Evolutionary conservation across 2,888 invertebrate species (phyloP), one percentile per base, ranked within the genome.

Genomic region (Trichogramma dendrolimi): DNA sequence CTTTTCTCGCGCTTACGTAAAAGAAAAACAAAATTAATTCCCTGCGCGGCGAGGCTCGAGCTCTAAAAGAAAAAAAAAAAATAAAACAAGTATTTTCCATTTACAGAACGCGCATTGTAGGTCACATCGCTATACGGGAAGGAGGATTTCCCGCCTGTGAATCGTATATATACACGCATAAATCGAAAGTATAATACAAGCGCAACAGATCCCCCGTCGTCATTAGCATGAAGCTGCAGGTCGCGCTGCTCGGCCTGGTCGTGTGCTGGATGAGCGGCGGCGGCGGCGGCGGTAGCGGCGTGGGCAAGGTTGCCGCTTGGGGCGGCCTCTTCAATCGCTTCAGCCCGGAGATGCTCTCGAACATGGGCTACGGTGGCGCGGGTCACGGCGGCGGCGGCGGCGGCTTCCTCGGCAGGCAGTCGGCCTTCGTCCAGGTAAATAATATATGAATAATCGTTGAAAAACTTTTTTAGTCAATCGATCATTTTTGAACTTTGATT

Each of bases 261-360:
- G 71, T 70, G 44, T 60, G 73, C 40, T 63, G 7, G n/a, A 5
- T 14, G 11, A 47, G 47, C 40, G 67, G 69, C 62, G 71, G 71
- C 66, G 73, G 72, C 66, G 67, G 47, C 40, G 67, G 69, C 62
- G 71, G 71, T 66, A 73, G 72, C 66, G 67, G 72, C 63, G 66
- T 71, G 6, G 67, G 68, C 41, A 71, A 68, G 6, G 79, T 74
- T 39, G 81, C 86, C 67, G 89, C 87, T 47, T 91, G 91, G 91
- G 91, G 90, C 27, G 91, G 91, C 0, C 83, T 91, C 40, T 92
- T 92, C 81, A 92, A 92, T 80, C 85, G 92, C 68, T 92, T 92
- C 81, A 90, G 90, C 72, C 90, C 91, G n/a, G 91, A 91, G 76
- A 89, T 91, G 88, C 81, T 91, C 50, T 87, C 89, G 62, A 91